Evolutionary conservation across 1,140 invertebrate species (phyloP).

Genomic region (Danaus plexippus): DNA sequence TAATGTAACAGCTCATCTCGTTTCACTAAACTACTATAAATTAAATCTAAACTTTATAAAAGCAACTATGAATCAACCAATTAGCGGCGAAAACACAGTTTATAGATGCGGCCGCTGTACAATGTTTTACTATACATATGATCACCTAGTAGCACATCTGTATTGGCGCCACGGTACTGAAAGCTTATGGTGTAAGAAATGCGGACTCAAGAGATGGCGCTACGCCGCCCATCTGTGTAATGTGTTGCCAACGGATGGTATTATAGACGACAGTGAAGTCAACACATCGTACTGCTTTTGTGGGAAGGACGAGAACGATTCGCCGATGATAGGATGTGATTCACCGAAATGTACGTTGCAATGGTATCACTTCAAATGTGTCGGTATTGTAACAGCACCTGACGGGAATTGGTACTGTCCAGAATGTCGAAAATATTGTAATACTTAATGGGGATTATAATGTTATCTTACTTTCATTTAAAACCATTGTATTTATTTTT

Average conservation of each 20-base stretch:
- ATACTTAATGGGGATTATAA: background rate
- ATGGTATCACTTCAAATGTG: constrained; percentile 45
- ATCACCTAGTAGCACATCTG: constrained; percentile 37
- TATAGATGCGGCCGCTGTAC: constrained; percentile 35
- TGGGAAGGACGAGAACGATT: constrained; percentile 27
- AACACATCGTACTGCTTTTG: constrained; percentile 32
- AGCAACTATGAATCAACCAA: no score
- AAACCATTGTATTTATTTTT: no score
- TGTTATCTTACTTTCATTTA: no score
- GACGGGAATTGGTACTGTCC: constrained; percentile 40
- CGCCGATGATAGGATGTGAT: constrained; percentile 42
- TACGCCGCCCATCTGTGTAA: constrained; percentile 38
- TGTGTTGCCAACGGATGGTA: constrained; percentile 33
- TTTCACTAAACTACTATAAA: no score
- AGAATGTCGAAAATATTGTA: constrained; percentile 21
- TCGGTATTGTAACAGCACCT: constrained; percentile 30
- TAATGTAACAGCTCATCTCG: no score
- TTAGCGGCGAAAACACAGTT: constrained; percentile 2
- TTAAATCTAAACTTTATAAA: no score
- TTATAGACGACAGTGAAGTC: constrained; percentile 15
- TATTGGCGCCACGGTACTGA: constrained; percentile 49
- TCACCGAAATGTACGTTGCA: constrained; percentile 27
- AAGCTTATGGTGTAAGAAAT: constrained; percentile 35
- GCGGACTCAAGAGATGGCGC: constrained; percentile 32
- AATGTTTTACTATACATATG: constrained; percentile 36